Conservation (phyloP, 2,797 vertebrate species). For the Mus spretus region DNA sequence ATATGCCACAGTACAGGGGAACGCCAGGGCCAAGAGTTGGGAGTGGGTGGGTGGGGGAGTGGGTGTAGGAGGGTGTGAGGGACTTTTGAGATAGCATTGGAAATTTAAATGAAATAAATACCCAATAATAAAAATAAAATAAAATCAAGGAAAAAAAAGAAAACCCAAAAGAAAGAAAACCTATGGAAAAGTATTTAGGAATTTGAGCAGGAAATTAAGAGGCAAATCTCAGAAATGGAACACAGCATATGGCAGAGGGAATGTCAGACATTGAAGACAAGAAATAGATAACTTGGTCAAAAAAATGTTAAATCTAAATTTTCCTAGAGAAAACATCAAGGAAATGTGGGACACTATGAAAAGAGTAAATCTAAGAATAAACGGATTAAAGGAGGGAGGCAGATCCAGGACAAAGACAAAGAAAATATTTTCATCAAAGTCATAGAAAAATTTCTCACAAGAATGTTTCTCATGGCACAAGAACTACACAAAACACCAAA, state of each 20-base stretch:
- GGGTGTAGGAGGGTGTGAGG: too few species aligned
- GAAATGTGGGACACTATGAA: not conserved
- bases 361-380: not conserved
- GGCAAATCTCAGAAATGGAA: not conserved
- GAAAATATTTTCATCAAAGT: not conserved
- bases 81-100: too few species aligned
- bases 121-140: too few species aligned
- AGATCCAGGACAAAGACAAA: not conserved
- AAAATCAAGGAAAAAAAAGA: not conserved
- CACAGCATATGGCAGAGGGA: not conserved
- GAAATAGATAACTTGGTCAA: not conserved
- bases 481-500: not conserved
- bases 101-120: too few species aligned
- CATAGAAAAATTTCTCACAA: not conserved
- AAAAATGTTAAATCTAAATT: not conserved
- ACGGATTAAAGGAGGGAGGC: not conserved
- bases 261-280: not conserved
- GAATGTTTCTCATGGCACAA: not conserved
- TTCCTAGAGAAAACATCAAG: not conserved
- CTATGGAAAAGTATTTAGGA: not conserved
- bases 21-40: too few species aligned
- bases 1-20: too few species aligned
- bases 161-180: not conserved
- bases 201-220: not conserved
- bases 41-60: too few species aligned